Conservation (phyloP, 2,113 vertebrate genomes). For the Mungos mungo region DNA sequence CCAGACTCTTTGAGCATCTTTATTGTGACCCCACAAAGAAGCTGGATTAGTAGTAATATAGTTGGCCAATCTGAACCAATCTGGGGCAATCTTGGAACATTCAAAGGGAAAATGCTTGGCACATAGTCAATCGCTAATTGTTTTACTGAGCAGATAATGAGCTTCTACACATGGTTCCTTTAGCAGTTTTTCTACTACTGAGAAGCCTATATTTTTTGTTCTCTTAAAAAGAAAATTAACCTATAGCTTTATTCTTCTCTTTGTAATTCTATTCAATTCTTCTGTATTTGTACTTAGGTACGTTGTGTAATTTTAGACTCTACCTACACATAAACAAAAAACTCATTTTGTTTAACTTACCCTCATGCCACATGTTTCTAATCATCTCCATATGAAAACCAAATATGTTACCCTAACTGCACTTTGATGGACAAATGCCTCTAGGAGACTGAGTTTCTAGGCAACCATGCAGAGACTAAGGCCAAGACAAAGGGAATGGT, state of each 20-base stretch:
- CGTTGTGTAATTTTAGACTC: slow-evolving; percentile 31
- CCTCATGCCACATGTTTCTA: slow-evolving; percentile 16
- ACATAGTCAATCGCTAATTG: slow-evolving; percentile 47
- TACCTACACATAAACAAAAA: slow-evolving; percentile 25
- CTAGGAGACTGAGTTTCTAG: slow-evolving; percentile 58
- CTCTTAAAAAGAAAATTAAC: slow-evolving; percentile 34
- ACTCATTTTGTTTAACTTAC: slow-evolving; percentile 38
- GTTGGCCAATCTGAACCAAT: slow-evolving; percentile 11
- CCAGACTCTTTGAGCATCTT: background rate
- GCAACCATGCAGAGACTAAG: slow-evolving; percentile 22
- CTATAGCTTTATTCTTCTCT: background rate
- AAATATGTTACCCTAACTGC: slow-evolving; percentile 55
- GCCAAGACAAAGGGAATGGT: slow-evolving; percentile 30
- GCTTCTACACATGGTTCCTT: slow-evolving; percentile 34
- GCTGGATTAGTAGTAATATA: background rate
- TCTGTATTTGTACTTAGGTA: background rate
- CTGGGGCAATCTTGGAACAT: background rate
- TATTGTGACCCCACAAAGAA: background rate
- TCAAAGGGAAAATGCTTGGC: slow-evolving; percentile 18
- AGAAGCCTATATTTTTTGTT: background rate
- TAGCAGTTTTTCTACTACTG: slow-evolving; percentile 1
- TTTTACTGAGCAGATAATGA: slow-evolving; percentile 59
- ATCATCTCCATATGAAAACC: slow-evolving; percentile 36
- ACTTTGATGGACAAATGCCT: slow-evolving; percentile 63
- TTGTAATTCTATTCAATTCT: background rate